Evolutionary conservation across 2,888 invertebrate genomes (phyloP).

Genomic region (Pteria penguin): DNA sequence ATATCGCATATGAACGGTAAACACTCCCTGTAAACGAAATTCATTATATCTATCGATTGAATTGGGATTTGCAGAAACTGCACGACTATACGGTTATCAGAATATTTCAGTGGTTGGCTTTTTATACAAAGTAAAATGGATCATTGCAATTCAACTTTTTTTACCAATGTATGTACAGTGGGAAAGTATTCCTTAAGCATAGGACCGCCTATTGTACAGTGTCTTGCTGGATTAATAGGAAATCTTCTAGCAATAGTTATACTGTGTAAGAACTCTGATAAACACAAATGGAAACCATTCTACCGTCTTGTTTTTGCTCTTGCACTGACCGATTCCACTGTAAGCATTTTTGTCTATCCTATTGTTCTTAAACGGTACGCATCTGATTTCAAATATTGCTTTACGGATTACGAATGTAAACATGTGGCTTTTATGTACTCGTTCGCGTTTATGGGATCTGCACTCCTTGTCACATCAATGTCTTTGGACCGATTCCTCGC

Average conservation of each 20-base stretch:
- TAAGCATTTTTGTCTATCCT: slow-evolving; percentile 1
- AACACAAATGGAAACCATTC: slow-evolving; percentile 18
- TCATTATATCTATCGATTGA: too few species aligned
- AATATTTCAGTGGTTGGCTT: too few species aligned
- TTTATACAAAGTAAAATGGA: too few species aligned
- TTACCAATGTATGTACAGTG: too few species aligned
- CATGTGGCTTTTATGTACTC: slow-evolving; percentile 2
- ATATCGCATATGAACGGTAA: too few species aligned
- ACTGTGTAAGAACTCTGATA: not conserved
- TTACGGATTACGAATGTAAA: not conserved
- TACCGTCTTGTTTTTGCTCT: slow-evolving; percentile 14
- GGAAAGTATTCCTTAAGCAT: too few species aligned
- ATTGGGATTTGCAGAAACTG: too few species aligned
- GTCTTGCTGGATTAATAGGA: not conserved
- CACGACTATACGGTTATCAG: too few species aligned
- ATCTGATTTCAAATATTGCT: not conserved
- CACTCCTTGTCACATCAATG: slow-evolving; percentile 6
- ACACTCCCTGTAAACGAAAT: too few species aligned
- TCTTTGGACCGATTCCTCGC: slow-evolving; percentile 13
- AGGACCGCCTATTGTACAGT: slow-evolving; percentile 7
- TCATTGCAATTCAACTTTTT: too few species aligned
- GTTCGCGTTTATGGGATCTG: not conserved
- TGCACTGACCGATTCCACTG: slow-evolving; percentile 2
- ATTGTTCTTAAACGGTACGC: slow-evolving; percentile 1
- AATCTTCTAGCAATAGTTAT: slow-evolving; percentile 8